A percentile compares a stretch with the other conserved stretches of the same genome.
Evolutionary conservation across 23 tunicate species (phyloP).

Genomic region (Trididemnum clinides): DNA sequence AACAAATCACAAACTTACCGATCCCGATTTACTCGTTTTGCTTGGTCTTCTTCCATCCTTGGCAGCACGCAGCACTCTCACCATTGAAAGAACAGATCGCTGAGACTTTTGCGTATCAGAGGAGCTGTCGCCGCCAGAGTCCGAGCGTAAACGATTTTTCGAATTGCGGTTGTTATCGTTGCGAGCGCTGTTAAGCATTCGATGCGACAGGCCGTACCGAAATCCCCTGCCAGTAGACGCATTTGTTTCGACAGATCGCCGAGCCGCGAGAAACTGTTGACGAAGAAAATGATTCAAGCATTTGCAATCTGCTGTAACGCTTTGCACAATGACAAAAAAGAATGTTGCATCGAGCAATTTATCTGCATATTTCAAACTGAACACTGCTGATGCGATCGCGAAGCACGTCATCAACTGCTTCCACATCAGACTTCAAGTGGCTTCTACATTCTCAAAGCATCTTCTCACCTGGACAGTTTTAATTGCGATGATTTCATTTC

Average conservation of each 20-base stretch:
- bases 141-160: constrained; percentile 20
- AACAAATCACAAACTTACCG: too few species aligned
- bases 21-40: not conserved
- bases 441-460: too few species aligned
- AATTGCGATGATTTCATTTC: too few species aligned
- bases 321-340: too few species aligned
- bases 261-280: constrained; percentile 30
- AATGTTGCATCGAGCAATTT: too few species aligned
- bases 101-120: constrained; percentile 45
- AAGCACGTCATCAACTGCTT: too few species aligned
- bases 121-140: constrained; percentile 24
- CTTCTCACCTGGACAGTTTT: too few species aligned
- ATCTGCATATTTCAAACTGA: too few species aligned
- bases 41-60: constrained; percentile 45
- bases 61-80: constrained; percentile 41
- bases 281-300: too few species aligned
- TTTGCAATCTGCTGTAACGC: too few species aligned
- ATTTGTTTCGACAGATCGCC: constrained; percentile 38
- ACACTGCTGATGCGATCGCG: too few species aligned
- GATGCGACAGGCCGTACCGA: constrained; percentile 37
- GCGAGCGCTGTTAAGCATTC: constrained; percentile 4
- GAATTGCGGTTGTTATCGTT: constrained; percentile 46
- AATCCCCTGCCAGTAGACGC: constrained; percentile 7
- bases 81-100: constrained; percentile 67
- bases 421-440: too few species aligned